Conservation (phyloP, 2,888 invertebrate species). For the Tipula unca region DNA sequence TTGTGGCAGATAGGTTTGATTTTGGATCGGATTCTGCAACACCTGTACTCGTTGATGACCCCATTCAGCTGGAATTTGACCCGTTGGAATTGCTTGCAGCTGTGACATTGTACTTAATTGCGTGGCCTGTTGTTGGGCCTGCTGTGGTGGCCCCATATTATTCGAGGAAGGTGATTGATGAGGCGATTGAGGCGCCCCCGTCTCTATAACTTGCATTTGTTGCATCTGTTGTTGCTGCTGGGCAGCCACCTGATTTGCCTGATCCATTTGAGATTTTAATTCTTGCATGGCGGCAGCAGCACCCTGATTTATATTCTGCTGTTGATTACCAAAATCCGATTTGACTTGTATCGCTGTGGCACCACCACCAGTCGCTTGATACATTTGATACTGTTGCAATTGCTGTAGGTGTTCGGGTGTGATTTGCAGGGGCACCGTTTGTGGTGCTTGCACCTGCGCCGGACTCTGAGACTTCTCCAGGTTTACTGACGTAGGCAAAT, state of each 20-base stretch:
- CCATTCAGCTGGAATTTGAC: constrained; percentile 58
- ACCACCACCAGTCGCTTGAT: constrained; percentile 46
- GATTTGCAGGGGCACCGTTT: constrained; percentile 39
- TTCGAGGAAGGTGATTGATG: constrained; percentile 40
- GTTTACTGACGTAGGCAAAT: constrained; percentile 56
- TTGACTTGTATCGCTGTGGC: constrained; percentile 41
- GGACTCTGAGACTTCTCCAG: constrained; percentile 55
- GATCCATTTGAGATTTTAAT: constrained; percentile 34
- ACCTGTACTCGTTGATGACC: constrained; percentile 72
- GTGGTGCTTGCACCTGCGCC: constrained; percentile 39
- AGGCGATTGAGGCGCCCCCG: constrained; percentile 42
- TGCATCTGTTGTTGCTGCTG: constrained; percentile 44
- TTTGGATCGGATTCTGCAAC: constrained; percentile 68
- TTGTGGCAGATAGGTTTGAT: constrained; percentile 66
- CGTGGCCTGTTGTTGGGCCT: constrained; percentile 47
- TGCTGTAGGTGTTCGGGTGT: constrained; percentile 48
- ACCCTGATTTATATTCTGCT: constrained; percentile 23
- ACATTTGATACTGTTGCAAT: constrained; percentile 51
- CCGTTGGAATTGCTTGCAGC: constrained; percentile 55
- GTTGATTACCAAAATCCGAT: constrained; percentile 39
- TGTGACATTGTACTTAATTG: constrained; percentile 71
- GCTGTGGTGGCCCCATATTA: constrained; percentile 36
- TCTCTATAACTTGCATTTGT: constrained; percentile 41
- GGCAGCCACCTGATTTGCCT: constrained; percentile 41
- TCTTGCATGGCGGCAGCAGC: constrained; percentile 26